Conservation (phyloP, 2,797 vertebrate species). For the Coendou prehensilis region DNA sequence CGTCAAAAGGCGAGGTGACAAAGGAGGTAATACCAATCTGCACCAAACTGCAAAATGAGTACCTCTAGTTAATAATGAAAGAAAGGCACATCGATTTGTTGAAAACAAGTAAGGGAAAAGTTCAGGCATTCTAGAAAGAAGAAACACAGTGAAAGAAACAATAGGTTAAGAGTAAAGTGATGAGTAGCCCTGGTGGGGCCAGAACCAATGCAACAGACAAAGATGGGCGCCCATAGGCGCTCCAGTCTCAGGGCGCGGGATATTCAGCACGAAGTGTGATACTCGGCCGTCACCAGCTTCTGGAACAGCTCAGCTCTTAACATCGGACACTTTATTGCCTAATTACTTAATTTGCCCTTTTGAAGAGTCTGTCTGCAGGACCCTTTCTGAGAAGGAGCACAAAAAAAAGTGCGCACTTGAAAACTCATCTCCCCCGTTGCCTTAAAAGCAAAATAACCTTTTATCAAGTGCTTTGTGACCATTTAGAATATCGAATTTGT, state of each 20-base stretch:
- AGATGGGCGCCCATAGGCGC: fast-evolving
- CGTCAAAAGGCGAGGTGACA: not conserved
- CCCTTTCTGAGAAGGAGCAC: not conserved
- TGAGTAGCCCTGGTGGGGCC: not conserved
- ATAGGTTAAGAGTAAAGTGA: not conserved
- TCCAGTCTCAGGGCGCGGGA: not conserved
- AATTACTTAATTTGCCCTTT: conserved; percentile 81
- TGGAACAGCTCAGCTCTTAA: conserved; percentile 59
- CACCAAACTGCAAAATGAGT: not conserved
- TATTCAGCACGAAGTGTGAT: not conserved
- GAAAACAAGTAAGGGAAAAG: not conserved
- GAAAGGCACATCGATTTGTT: not conserved
- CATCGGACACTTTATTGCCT: conserved; percentile 81
- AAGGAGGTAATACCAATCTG: not conserved
- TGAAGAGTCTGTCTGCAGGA: conserved; percentile 70
- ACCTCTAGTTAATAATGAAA: not conserved
- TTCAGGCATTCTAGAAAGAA: not conserved
- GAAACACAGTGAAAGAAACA: not conserved
- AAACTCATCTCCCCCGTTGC: conserved; percentile 38
- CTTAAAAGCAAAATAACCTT: conserved; percentile 76
- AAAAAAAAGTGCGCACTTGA: not conserved
- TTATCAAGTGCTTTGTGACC: conserved; percentile 77
- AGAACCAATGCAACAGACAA: not conserved
- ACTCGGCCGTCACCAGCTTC: not conserved
- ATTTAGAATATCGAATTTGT: conserved; percentile 80